phyloP scores from a whole-genome alignment of 2,797 vertebrate genomes.

The Cheirogaleus major region DNA sequence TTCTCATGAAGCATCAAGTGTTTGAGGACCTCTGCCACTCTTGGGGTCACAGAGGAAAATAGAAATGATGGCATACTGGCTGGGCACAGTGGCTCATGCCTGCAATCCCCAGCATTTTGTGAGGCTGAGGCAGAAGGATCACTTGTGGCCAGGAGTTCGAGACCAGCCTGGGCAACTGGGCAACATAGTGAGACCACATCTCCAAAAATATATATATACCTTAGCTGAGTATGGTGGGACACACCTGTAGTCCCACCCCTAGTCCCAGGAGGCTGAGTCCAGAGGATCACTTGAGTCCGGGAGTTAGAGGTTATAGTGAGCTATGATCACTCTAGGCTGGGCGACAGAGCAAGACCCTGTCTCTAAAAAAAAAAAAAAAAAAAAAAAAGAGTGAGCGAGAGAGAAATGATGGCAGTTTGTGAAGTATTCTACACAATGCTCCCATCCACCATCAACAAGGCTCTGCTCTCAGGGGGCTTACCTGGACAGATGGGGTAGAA shows the following conservation, averaged over 20 bases:
- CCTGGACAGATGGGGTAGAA: not conserved
- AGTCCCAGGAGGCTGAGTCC: not conserved
- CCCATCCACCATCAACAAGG: no score
- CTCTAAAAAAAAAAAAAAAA: not conserved
- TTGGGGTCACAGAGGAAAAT: not conserved
- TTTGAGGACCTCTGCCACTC: not conserved
- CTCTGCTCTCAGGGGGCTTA: not conserved
- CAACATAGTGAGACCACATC: not conserved
- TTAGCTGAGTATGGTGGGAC: not conserved
- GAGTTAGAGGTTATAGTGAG: not conserved
- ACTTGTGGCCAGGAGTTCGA: not conserved
- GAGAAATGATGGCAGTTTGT: not conserved
- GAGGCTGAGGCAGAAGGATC: not conserved
- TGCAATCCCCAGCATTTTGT: not conserved
- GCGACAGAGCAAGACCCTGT: not conserved
- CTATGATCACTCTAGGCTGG: not conserved
- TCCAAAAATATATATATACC: not conserved
- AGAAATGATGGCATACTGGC: not conserved
- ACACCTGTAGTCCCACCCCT: not conserved
- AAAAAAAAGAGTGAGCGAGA: not conserved
- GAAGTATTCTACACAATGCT: not conserved
- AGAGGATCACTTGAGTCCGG: not conserved
- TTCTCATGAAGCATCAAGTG: not conserved
- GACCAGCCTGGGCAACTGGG: not conserved
- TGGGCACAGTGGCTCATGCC: not conserved